Percentiles rank a stretch among this genome's conserved stretches.
These are phyloP conservation scores for Pseudolaguvia tuberculata DNA, from an alignment of 2,113 vertebrate species.

Conservation along the genomic window DNA sequence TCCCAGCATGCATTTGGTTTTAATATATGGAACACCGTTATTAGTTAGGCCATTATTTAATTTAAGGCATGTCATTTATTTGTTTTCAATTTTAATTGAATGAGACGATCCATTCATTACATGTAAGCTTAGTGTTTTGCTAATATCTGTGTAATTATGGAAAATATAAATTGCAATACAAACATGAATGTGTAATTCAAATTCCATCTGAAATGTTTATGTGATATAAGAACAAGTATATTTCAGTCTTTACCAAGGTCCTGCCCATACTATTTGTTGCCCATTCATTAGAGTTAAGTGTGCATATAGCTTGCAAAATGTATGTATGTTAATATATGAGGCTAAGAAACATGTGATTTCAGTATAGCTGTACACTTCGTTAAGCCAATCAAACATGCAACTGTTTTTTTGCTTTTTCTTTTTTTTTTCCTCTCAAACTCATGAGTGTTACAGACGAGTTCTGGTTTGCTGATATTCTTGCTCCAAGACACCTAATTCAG, in stretches of 20 bases:
- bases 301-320: neutral
- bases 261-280: constrained; percentile 13
- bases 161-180: constrained; percentile 10
- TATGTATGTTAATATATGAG: neutral
- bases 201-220: constrained; percentile 6
- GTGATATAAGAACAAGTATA: constrained; percentile 4
- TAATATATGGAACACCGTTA: neutral
- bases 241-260: constrained; percentile 20
- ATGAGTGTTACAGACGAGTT: neutral
- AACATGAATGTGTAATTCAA: neutral
- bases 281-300: neutral
- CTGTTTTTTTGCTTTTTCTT: too few relatives aligned
- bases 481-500: neutral
- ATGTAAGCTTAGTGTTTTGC: constrained; percentile 15
- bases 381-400: neutral
- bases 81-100: constrained; percentile 18
- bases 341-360: neutral
- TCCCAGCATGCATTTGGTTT: constrained; percentile 4
- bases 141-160: neutral
- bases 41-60: neutral
- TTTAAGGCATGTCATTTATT: constrained; percentile 2
- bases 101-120: constrained; percentile 23
- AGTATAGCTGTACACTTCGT: neutral
- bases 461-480: neutral
- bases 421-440: too few relatives aligned